Conservation (phyloP, 2,888 invertebrate species). For the Nomada goodeniana region DNA sequence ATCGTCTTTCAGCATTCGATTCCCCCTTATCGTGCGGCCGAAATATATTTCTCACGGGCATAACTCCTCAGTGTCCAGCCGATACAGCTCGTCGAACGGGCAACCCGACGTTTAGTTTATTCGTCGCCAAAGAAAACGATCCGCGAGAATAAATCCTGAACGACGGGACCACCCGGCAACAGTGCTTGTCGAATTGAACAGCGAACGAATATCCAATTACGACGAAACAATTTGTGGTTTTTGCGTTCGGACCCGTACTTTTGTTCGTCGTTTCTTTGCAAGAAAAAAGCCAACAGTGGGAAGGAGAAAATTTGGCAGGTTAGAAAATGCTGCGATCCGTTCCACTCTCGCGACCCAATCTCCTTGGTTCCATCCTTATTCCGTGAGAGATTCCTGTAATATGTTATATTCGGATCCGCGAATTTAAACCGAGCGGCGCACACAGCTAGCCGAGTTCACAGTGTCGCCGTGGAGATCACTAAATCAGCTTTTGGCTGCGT, state of each 20-base stretch:
- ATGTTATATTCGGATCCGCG: constrained; percentile 45
- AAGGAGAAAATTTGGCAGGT: background rate
- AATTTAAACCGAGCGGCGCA: constrained; percentile 19
- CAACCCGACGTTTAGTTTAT: constrained; percentile 54
- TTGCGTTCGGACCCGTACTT: background rate
- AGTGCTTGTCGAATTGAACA: constrained; percentile 28
- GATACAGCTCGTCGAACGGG: background rate
- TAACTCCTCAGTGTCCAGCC: background rate
- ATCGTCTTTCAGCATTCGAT: background rate
- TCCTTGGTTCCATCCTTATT: too few relatives aligned
- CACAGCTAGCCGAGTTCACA: constrained; percentile 18
- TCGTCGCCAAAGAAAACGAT: constrained; percentile 34
- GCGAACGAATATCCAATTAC: constrained; percentile 45
- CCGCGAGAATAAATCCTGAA: constrained; percentile 54
- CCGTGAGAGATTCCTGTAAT: constrained; percentile 24
- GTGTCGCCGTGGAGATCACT: constrained; percentile 24
- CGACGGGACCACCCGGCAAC: constrained; percentile 39
- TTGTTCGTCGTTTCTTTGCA: background rate
- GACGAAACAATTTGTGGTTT: constrained; percentile 55
- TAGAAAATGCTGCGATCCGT: background rate
- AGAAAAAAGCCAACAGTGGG: background rate
- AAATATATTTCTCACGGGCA: background rate
- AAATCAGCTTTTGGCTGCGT: constrained; percentile 44
- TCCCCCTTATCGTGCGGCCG: background rate
- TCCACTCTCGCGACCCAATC: background rate